Conservation (phyloP, 2,797 vertebrate species). For the Xenopus petersii region DNA sequence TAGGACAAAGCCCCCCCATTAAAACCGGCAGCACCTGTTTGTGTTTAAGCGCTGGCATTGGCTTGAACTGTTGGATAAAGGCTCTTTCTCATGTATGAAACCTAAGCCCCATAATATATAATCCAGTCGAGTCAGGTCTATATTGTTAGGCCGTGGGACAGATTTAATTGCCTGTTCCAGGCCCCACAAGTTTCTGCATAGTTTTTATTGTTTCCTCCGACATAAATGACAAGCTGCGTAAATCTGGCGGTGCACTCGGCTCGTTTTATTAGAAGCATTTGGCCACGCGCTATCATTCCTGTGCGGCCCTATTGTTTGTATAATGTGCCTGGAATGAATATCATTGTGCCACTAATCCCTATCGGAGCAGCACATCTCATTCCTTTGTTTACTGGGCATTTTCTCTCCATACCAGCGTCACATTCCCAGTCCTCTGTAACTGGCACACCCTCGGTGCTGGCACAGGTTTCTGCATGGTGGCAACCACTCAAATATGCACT, state of each 20-base stretch:
- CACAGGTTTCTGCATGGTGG: conserved; percentile 4
- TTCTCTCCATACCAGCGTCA: conserved; percentile 1
- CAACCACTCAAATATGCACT: conserved; percentile 36
- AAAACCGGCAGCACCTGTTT: too few relatives aligned
- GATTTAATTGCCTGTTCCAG: too few relatives aligned
- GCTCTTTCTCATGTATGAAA: too few relatives aligned
- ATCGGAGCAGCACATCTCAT: conserved; percentile 7
- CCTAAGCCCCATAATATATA: too few relatives aligned
- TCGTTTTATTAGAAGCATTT: conserved; percentile 1
- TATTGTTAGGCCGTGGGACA: too few relatives aligned
- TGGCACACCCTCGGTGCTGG: conserved; percentile 6
- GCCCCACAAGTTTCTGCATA: too few relatives aligned
- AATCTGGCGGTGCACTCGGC: not conserved
- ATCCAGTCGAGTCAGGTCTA: too few relatives aligned
- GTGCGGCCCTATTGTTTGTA: not conserved
- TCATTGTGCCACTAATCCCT: conserved; percentile 7
- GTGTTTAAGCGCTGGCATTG: too few relatives aligned
- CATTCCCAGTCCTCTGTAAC: conserved; percentile 16
- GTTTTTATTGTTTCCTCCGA: conserved; percentile 4
- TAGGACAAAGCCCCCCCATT: too few relatives aligned
- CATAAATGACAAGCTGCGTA: not conserved
- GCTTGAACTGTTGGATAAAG: too few relatives aligned
- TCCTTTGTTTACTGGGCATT: conserved; percentile 10
- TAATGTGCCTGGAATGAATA: not conserved
- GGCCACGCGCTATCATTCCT: not conserved